Evolutionary conservation across 2,888 invertebrate species (phyloP).

Genomic region (Schrankia costaestrigalis): DNA sequence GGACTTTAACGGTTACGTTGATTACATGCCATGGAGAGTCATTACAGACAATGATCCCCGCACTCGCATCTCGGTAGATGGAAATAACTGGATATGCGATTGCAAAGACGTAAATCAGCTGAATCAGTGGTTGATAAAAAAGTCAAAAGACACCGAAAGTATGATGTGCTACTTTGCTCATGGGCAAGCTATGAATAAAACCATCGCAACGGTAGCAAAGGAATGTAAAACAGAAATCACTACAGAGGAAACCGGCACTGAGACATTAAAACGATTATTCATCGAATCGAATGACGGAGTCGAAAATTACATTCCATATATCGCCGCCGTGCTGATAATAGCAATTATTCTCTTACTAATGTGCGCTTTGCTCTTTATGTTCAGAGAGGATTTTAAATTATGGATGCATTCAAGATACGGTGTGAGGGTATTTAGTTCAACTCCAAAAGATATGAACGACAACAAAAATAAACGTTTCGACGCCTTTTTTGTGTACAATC

Average conservation of each 20-base stretch:
- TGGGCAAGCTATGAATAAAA: constrained; percentile 73
- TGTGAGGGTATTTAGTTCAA: constrained; percentile 85
- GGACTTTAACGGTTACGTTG: constrained; percentile 88
- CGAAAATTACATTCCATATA: constrained; percentile 87
- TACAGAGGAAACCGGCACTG: constrained; percentile 82
- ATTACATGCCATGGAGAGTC: constrained; percentile 87
- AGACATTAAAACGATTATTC: constrained; percentile 77
- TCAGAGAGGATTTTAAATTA: constrained; percentile 87
- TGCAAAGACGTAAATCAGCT: constrained; percentile 86
- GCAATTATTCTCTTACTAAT: constrained; percentile 85
- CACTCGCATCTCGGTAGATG: constrained; percentile 86
- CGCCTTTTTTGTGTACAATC: constrained; percentile 93
- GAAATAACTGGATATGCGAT: constrained; percentile 92
- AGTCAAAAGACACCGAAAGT: constrained; percentile 83
- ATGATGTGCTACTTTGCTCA: constrained; percentile 84
- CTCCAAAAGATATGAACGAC: constrained; percentile 76
- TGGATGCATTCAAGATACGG: constrained; percentile 91
- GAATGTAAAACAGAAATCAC: constrained; percentile 84
- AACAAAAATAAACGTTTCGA: constrained; percentile 88
- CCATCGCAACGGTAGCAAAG: constrained; percentile 68
- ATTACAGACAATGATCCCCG: constrained; percentile 84
- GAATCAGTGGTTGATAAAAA: constrained; percentile 85
- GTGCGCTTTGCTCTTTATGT: constrained; percentile 85
- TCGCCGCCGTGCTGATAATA: constrained; percentile 86
- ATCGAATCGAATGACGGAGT: constrained; percentile 84